phyloP scores from a whole-genome alignment of 2,113 vertebrate genomes.

The Silurus asotus region DNA sequence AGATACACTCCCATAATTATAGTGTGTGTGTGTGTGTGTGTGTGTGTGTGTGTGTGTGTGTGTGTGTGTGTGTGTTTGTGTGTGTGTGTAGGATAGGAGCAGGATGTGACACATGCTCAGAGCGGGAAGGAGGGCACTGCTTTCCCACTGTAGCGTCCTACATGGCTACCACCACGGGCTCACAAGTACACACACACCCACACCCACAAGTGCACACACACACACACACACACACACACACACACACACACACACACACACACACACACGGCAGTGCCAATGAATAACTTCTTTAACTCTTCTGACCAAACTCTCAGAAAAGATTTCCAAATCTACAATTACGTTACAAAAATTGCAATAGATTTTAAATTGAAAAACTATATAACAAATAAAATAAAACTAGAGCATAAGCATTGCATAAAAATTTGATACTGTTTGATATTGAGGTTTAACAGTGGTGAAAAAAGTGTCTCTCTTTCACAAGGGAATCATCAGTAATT shows the following conservation, averaged over 20 bases:
- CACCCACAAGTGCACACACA: slow-evolving; percentile 42
- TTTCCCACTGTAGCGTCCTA: slow-evolving; percentile 74
- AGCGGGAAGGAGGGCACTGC: slow-evolving; percentile 71
- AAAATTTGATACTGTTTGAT: no score
- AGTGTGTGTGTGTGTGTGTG: slow-evolving; percentile 54
- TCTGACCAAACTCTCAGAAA: neutral
- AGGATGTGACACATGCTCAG: slow-evolving; percentile 79
- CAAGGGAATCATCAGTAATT: neutral
- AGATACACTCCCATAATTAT: slow-evolving; percentile 76
- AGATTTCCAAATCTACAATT: neutral
- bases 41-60: slow-evolving; percentile 36
- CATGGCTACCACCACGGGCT: slow-evolving; percentile 65
- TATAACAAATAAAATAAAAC: neutral
- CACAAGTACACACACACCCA: slow-evolving; percentile 49
- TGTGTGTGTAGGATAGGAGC: slow-evolving; percentile 72
- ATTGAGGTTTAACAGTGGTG: neutral
- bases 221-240: slow-evolving; percentile 55
- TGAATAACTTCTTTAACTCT: slow-evolving; percentile 40
- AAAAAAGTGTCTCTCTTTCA: neutral
- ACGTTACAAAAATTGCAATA: neutral
- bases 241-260: slow-evolving; percentile 59
- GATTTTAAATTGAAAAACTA: neutral
- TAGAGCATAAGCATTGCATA: neutral
- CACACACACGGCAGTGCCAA: slow-evolving; percentile 47
- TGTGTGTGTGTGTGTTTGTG: slow-evolving; percentile 3